Conservation (phyloP, 2,888 invertebrate genomes). For the Cheilosia scutellata region DNA sequence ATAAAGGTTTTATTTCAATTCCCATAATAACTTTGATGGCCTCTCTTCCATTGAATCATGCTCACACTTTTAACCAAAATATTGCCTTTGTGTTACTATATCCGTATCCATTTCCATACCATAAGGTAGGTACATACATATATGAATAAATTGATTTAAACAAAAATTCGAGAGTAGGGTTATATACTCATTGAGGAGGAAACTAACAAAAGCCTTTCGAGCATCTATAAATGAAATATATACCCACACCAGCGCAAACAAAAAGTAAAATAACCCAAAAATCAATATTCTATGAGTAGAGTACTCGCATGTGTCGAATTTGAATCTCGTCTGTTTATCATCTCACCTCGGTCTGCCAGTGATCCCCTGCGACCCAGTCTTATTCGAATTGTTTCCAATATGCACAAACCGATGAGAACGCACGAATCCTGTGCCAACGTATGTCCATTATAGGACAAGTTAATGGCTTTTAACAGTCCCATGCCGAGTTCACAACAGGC, state of each 20-base stretch:
- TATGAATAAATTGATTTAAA: conserved; percentile 4
- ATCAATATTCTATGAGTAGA: conserved; percentile 27
- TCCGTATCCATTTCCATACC: background rate
- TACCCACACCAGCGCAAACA: background rate
- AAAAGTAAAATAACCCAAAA: conserved; percentile 7
- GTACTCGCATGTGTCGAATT: background rate
- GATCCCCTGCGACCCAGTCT: conserved; percentile 92
- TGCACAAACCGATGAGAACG: conserved; percentile 90
- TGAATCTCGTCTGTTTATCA: conserved; percentile 9
- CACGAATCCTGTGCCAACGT: conserved; percentile 92
- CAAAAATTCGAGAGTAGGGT: conserved; percentile 11
- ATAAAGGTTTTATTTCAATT: background rate
- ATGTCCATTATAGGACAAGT: conserved; percentile 91
- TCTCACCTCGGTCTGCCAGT: conserved; percentile 81
- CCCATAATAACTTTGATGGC: background rate
- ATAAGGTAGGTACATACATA: background rate
- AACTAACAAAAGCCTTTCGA: conserved; percentile 24
- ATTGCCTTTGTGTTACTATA: background rate
- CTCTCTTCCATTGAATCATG: background rate
- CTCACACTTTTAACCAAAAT: background rate
- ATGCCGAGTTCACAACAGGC: conserved; percentile 92
- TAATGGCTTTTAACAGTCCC: conserved; percentile 91
- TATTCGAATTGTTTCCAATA: conserved; percentile 92
- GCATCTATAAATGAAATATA: conserved; percentile 16
- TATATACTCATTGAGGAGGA: conserved; percentile 12